A percentile compares a stretch with the other conserved stretches of the same genome.
Conservation (phyloP, 2,888 invertebrate genomes). For the Drosophila sordidula region DNA sequence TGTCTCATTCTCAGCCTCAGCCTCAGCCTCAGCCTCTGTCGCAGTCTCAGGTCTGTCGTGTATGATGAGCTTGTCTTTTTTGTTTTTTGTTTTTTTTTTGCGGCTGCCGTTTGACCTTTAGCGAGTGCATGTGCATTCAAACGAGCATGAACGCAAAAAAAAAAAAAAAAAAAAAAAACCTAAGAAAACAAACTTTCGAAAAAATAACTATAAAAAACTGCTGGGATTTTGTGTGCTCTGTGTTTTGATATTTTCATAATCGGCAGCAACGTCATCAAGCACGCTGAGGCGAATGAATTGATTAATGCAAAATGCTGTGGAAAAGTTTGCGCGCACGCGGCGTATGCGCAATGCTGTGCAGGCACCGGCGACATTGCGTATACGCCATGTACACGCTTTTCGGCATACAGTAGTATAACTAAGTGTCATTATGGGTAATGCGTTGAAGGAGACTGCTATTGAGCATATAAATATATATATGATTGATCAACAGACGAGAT, state of each 20-base stretch:
- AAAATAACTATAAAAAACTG: constrained; percentile 20
- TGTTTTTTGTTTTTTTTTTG: constrained; percentile 13
- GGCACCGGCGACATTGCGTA: constrained; percentile 53
- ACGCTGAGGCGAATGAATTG: constrained; percentile 55
- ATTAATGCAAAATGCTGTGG: constrained; percentile 56
- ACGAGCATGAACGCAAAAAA: constrained; percentile 23
- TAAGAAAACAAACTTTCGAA: too few relatives aligned
- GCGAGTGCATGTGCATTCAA: constrained; percentile 66
- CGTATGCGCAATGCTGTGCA: constrained; percentile 62
- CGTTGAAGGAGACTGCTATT: too few relatives aligned
- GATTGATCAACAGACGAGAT: too few relatives aligned
- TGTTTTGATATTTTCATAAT: constrained; percentile 37
- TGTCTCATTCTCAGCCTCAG: constrained; percentile 14
- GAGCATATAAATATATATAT: too few relatives aligned
- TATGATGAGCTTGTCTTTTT: constrained; percentile 47
- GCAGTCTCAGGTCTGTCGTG: constrained; percentile 32
- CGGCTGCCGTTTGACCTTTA: constrained; percentile 70
- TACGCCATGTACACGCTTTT: constrained; percentile 48
- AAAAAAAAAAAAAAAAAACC: constrained; percentile 4
- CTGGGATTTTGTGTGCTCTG: constrained; percentile 23
- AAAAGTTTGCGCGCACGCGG: constrained; percentile 31
- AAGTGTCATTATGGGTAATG: too few relatives aligned
- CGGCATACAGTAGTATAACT: too few relatives aligned
- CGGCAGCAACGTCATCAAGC: constrained; percentile 51
- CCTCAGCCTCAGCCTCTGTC: constrained; percentile 1